phyloP scores from a whole-genome alignment of 2,113 vertebrate genomes.

The Tragelaphus strepsiceros region DNA sequence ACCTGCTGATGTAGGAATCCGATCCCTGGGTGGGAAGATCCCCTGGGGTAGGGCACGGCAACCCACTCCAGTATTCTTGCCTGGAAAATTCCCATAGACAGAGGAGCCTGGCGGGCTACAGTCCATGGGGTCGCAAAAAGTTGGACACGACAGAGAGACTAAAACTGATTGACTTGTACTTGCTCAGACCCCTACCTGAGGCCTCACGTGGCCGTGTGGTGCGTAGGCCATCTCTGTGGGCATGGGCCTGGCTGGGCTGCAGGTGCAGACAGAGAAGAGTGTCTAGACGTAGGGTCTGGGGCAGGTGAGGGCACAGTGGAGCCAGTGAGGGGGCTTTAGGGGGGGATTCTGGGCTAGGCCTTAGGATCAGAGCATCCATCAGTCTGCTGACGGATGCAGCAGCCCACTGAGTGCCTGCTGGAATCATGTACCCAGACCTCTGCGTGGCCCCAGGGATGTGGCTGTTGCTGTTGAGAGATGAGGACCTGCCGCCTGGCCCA shows the following conservation, averaged over 20 bases:
- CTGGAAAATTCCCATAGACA: background rate
- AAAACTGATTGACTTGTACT: background rate
- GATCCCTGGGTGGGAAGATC: background rate
- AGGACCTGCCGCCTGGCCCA: background rate
- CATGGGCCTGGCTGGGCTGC: background rate
- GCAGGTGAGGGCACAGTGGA: background rate
- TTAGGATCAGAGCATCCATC: background rate
- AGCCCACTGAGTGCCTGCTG: background rate
- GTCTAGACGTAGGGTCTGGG: background rate
- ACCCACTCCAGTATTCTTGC: too few species aligned
- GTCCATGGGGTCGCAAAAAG: background rate
- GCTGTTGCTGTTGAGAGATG: background rate
- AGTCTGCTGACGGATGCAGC: background rate
- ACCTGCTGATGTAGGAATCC: too few species aligned
- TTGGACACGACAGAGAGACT: background rate
- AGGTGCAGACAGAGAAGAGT: background rate
- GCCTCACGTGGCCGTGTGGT: rapidly evolving
- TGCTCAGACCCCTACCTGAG: background rate
- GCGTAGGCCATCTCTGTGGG: background rate
- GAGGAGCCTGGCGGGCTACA: background rate
- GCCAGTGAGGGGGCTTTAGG: background rate
- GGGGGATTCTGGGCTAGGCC: background rate
- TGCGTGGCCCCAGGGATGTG: background rate
- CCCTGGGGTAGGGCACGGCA: background rate
- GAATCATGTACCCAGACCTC: background rate